Percentiles rank a stretch among this genome's conserved stretches.
Conservation (phyloP, 1,140 invertebrate genomes). For the Camponotus pennsylvanicus region DNA sequence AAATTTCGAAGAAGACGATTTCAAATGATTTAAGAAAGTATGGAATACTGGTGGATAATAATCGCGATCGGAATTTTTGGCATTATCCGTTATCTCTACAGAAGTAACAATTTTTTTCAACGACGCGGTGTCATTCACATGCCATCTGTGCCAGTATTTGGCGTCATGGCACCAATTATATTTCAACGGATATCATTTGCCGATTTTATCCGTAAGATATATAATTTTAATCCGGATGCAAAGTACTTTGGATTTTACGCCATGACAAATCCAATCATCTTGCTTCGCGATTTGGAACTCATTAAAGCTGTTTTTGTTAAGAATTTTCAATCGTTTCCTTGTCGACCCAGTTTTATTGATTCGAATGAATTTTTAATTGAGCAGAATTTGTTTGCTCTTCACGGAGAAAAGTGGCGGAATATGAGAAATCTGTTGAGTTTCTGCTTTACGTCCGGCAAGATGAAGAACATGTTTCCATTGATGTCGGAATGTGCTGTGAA, state of each 20-base stretch:
- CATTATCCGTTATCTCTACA: background rate
- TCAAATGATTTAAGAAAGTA: background rate
- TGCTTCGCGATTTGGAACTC: slow-evolving; percentile 81
- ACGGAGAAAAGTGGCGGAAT: no score
- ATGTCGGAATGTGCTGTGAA: no score
- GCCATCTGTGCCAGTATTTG: slow-evolving; percentile 61
- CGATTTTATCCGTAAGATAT: slow-evolving; percentile 23
- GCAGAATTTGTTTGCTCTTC: no score
- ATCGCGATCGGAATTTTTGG: slow-evolving; percentile 13
- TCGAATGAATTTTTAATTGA: no score
- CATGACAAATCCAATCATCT: slow-evolving; percentile 70
- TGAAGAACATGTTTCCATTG: no score
- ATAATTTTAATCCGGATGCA: slow-evolving; percentile 53
- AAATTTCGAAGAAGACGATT: no score
- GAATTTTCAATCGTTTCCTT: slow-evolving; percentile 56
- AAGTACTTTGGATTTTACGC: slow-evolving; percentile 71
- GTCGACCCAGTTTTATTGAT: no score
- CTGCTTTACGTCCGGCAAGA: no score
- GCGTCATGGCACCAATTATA: slow-evolving; percentile 9
- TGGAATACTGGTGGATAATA: background rate
- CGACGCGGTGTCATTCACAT: slow-evolving; percentile 61
- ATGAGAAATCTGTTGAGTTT: no score
- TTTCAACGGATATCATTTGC: background rate
- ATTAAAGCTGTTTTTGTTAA: slow-evolving; percentile 76
- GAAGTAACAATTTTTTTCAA: slow-evolving; percentile 64